Base-by-base conservation (phyloP, 2,113 vertebrate genomes). In the Galbula dea region DNA sequence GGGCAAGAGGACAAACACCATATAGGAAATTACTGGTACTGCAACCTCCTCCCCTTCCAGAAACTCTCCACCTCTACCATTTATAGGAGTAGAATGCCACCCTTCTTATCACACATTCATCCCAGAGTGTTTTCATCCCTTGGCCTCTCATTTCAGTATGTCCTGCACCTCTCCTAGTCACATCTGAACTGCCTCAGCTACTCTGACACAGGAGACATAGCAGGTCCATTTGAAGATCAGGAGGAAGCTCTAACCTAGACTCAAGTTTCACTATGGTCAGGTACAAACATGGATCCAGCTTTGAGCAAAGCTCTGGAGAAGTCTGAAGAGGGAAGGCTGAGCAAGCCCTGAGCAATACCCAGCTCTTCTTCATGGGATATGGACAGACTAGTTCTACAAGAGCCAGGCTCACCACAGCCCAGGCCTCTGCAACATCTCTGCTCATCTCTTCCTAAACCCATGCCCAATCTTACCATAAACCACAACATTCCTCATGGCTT, bases 81-180 rank as follows among this genome's bases (percentile, higher is more conserved):
- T 57, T 14, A 32, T 12, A 34, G 41, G 34, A 63, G 19, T 67
- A 14, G 21, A 71, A 14, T 34, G 52, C n/a, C 6, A 1, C 6
- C 26, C 43, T 46, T 55, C 27, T 49, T 34, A 54, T 0, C 2
- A 0, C 36, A 23, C 1, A 0, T 22, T 32, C 71, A 24, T 65
- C 32, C 55, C 1, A 0, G 45, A 49, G 10, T 16, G 48, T 45
- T 58, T 48, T 48, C 27, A 43, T 13, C 48, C 51, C 43, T 62
- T 52, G 23, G 34, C 43, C 58, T 62, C 34, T 69, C 1, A 0
- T 34, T 74, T 12, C 46, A 65, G 17, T 43, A 2, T 19, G 27
- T 34, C 58, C 48, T 51, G 27, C 15, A 20, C 52, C 55, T 57
- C 49, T 65, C 59, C 71, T 23, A 16, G 30, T 45, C 63, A 57